A percentile compares a stretch with the other conserved stretches of the same genome.
Conservation (phyloP, 2,113 vertebrate genomes). For the Hypocryptadius cinnamomeus region DNA sequence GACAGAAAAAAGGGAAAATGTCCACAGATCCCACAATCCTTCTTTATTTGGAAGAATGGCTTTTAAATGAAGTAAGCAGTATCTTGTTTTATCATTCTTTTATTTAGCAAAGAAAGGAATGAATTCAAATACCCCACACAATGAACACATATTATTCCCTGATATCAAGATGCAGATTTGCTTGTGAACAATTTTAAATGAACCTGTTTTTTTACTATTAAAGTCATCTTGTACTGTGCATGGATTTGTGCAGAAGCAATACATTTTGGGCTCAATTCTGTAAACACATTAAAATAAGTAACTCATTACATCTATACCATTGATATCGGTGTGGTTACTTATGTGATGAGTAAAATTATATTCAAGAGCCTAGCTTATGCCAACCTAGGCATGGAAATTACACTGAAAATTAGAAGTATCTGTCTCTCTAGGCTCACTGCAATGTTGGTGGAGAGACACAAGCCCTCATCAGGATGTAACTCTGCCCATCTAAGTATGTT, state of each 20-base stretch:
- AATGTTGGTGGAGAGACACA: neutral
- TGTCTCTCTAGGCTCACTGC: neutral
- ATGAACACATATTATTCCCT: constrained; percentile 51
- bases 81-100: constrained; percentile 50
- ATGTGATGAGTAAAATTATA: neutral
- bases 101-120: constrained; percentile 65
- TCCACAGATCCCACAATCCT: neutral
- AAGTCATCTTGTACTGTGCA: neutral
- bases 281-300: constrained; percentile 8
- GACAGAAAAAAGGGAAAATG: neutral
- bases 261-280: constrained; percentile 31
- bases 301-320: neutral
- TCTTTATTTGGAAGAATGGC: constrained; percentile 26
- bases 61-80: constrained; percentile 49
- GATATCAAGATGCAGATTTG: constrained; percentile 50
- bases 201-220: neutral
- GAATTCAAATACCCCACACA: constrained; percentile 53
- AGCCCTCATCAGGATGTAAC: neutral
- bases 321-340: neutral
- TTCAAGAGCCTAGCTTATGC: neutral
- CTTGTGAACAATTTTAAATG: constrained; percentile 11
- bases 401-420: neutral
- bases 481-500: neutral
- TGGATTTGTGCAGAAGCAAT: constrained; percentile 45
- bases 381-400: neutral